Evolutionary conservation across 2,888 invertebrate genomes (phyloP).

Genomic region (Drosophila paranaensis): DNA sequence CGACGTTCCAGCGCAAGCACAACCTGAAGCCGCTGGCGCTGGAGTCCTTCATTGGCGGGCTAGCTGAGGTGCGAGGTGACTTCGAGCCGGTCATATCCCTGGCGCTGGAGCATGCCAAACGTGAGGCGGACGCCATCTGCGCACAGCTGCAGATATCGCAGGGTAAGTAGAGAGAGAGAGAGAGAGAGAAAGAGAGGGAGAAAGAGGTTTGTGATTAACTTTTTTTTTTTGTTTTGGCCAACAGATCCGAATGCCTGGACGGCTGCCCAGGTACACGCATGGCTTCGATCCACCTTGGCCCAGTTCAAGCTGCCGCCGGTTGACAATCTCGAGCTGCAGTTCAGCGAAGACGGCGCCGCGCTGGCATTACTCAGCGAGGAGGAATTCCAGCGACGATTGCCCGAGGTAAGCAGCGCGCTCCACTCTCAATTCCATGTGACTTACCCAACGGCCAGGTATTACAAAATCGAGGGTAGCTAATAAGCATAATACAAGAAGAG

Average conservation of each 20-base stretch:
- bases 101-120: slow-evolving; percentile 94
- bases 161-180: slow-evolving; percentile 87
- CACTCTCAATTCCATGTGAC: slow-evolving; percentile 33
- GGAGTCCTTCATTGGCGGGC: slow-evolving; percentile 86
- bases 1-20: slow-evolving; percentile 93
- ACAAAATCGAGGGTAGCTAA: slow-evolving; percentile 67
- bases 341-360: slow-evolving; percentile 92
- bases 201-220: neutral
- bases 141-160: slow-evolving; percentile 94
- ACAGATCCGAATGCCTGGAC: slow-evolving; percentile 96
- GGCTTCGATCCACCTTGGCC: slow-evolving; percentile 94
- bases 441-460: slow-evolving; percentile 53
- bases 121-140: slow-evolving; percentile 94
- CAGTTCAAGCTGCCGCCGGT: slow-evolving; percentile 92
- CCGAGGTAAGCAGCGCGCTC: slow-evolving; percentile 87
- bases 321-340: slow-evolving; percentile 90
- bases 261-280: slow-evolving; percentile 92
- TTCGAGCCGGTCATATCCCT: slow-evolving; percentile 93
- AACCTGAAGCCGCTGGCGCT: slow-evolving; percentile 92
- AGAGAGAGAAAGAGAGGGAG: neutral
- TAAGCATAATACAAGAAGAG: slow-evolving; percentile 56
- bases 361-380: slow-evolving; percentile 92
- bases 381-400: slow-evolving; percentile 93
- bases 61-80: slow-evolving; percentile 89
- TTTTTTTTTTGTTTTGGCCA: neutral